Conservation (phyloP, 2,797 vertebrate species). For the Lagorchestes hirsutus region DNA sequence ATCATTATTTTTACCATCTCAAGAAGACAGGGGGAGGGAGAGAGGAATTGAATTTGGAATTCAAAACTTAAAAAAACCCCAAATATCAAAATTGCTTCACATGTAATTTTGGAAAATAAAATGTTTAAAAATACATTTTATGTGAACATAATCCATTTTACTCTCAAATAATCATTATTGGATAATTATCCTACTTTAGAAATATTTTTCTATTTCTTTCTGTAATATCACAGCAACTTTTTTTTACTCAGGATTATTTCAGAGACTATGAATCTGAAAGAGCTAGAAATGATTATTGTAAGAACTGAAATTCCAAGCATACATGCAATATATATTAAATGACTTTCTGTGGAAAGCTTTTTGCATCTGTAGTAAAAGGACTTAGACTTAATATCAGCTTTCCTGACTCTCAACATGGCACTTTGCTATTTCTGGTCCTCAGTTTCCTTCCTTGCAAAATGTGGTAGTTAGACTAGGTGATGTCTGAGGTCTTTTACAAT, state of each 20-base stretch:
- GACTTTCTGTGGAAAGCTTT: background rate
- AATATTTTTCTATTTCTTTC: background rate
- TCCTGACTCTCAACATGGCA: background rate
- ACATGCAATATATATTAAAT: background rate
- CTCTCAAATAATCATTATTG: background rate
- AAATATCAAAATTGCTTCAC: too few species aligned
- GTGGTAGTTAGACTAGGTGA: background rate
- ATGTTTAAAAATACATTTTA: background rate
- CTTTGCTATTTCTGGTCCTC: background rate
- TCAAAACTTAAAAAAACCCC: too few species aligned
- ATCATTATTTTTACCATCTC: too few species aligned
- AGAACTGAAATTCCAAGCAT: background rate
- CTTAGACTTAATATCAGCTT: background rate
- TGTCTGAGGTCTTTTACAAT: background rate
- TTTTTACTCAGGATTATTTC: background rate
- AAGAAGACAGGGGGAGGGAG: accelerated
- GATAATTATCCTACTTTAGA: background rate
- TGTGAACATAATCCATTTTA: background rate
- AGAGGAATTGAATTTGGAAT: too few species aligned
- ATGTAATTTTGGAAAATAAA: too few species aligned
- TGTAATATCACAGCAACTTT: background rate
- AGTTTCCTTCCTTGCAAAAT: background rate
- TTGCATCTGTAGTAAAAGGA: background rate
- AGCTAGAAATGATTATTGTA: background rate
- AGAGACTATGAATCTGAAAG: background rate